These are phyloP conservation scores for Mus musculus DNA, from an alignment of 2,113 vertebrate species.

Conservation along the genomic window DNA sequence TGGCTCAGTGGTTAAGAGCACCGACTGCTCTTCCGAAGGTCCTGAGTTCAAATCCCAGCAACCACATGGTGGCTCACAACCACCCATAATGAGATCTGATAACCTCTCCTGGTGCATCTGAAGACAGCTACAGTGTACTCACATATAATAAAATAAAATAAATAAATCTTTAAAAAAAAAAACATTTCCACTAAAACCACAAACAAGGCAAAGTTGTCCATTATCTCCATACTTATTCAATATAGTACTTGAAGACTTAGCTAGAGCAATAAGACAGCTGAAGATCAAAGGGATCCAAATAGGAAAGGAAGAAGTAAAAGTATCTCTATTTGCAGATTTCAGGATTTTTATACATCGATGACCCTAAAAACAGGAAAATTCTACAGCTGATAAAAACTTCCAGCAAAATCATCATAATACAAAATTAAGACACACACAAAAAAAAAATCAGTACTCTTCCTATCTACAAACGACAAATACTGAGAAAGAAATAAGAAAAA, in stretches of 20 bases:
- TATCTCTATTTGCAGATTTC: background rate
- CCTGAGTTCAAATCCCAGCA: no score
- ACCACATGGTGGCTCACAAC: no score
- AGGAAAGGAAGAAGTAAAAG: background rate
- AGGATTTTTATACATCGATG: background rate
- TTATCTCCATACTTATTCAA: background rate
- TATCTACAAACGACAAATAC: background rate
- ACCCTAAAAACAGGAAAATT: background rate
- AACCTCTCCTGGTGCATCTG: no score
- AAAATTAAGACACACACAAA: background rate
- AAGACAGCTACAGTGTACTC: no score
- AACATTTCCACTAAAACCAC: background rate
- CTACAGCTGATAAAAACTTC: background rate
- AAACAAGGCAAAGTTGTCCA: background rate
- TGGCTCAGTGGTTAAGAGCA: no score
- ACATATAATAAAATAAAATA: no score
- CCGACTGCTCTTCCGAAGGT: no score
- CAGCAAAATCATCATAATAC: background rate
- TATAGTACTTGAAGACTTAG: background rate
- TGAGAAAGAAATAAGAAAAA: background rate
- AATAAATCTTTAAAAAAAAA: no score
- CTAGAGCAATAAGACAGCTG: background rate
- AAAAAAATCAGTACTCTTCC: background rate
- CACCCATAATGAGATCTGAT: no score
- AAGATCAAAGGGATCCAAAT: background rate